These are phyloP conservation scores for Gallinago jamesoni DNA, from an alignment of 2,113 vertebrate genomes.

Conservation along the genomic window DNA sequence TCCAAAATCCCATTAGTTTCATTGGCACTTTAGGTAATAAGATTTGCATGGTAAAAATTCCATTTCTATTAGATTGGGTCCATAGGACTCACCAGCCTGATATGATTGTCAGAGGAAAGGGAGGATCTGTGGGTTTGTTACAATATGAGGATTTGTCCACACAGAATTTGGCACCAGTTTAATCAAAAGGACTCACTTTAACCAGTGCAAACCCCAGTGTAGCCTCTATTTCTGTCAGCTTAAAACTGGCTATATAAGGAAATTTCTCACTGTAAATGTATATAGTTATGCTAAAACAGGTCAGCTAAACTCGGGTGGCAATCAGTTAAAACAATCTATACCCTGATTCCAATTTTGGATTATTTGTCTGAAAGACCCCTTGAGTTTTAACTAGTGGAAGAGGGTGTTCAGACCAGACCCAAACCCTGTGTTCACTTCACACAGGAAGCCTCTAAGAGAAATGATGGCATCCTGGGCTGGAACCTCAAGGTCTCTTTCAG, in stretches of 20 bases:
- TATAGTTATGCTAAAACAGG: not conserved
- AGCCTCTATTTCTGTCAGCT: constrained; percentile 47
- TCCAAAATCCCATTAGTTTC: constrained; percentile 58
- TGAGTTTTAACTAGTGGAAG: not conserved
- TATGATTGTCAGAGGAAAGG: constrained; percentile 70
- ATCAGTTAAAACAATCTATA: not conserved
- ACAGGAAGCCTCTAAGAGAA: not conserved
- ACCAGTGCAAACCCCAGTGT: constrained; percentile 55
- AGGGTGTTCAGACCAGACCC: not conserved
- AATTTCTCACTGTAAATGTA: constrained; percentile 12
- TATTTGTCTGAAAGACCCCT: not conserved
- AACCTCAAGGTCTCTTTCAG: not conserved
- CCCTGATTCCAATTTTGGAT: not conserved
- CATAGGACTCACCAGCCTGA: constrained; percentile 70
- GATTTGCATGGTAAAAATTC: constrained; percentile 76
- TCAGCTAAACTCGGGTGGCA: not conserved
- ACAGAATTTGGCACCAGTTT: constrained; percentile 67
- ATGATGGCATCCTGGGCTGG: not conserved
- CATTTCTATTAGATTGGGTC: constrained; percentile 73
- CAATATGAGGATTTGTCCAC: constrained; percentile 70
- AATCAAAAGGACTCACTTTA: constrained; percentile 59
- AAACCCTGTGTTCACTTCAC: not conserved
- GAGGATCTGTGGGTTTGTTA: constrained; percentile 61
- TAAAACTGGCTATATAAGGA: constrained; percentile 35
- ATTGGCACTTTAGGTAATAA: constrained; percentile 72